Evolutionary conservation across 2,113 vertebrate genomes (phyloP), one percentile per base, ranked within the genome.

Genomic region (Cyprinodon variegatus): DNA sequence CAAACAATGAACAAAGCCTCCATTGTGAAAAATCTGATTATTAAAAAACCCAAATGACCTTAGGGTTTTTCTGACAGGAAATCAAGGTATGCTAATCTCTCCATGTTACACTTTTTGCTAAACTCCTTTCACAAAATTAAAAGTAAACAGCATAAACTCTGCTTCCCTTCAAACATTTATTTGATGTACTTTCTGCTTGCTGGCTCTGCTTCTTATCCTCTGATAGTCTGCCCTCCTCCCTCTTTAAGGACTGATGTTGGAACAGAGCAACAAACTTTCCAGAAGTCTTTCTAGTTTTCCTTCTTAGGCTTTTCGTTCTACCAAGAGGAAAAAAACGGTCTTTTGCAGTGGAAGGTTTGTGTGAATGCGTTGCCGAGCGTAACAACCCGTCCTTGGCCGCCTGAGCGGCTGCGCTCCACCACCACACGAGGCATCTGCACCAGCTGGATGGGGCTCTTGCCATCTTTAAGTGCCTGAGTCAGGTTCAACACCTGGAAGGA

Each of bases 341-440:
- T 96, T 86, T 97, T 96, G 95, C 96, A 98, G 86, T 98, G 96
- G 82, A 99, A 95, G 4, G 96, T 99, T 89, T 99, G 98, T 1
- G 97, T 99, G 89, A 99, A 99, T 0, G 95, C 93, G 3, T 94
- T 96, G 81, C 95, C 95, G 45, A 97, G 91, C 1, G 98, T 96
- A 61, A 96, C 95, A 20, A 98, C 94, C 2, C 96, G 95, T 0
- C 97, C 96, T 70, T 97, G 97, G 12, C 94, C 89, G 2, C 97
- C 95, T 2, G 95, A 93, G 2, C 89, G 94, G 61, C 96, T 98
- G 65, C 96, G 92, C 72, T 99, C 98, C 88, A 99, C 97, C 41
- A 98, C 93, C 87, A 99, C 97, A 9, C 96, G 95, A 0, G 98
- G 97, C 98, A 99, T 99, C 92, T 99, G 96, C 2, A 98, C 98